Conservation (phyloP, 2,888 invertebrate species). For the Habrosyne pyritoides region DNA sequence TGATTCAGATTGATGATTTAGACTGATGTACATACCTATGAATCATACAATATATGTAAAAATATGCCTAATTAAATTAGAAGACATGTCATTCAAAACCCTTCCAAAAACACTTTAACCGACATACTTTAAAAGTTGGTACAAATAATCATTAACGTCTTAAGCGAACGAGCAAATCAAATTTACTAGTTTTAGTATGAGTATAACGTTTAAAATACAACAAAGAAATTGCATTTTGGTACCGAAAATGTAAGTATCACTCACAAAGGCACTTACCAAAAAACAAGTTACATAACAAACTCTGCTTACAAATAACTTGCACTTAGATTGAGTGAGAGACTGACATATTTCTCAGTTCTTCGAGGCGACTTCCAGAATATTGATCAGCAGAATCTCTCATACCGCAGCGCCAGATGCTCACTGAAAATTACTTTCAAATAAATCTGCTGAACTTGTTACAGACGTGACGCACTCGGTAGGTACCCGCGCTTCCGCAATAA, state of each 20-base stretch:
- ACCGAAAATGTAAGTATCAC: not conserved
- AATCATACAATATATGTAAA: no score
- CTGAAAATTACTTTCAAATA: constrained; percentile 81
- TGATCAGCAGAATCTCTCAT: constrained; percentile 79
- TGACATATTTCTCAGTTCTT: constrained; percentile 79
- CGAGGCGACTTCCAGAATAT: constrained; percentile 76
- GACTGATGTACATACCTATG: no score
- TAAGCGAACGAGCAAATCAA: not conserved
- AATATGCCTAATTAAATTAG: no score
- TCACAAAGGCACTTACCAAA: constrained; percentile 15
- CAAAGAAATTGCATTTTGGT: no score
- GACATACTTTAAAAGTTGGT: not conserved
- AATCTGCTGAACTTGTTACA: constrained; percentile 69
- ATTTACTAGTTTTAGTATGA: not conserved
- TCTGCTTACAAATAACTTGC: constrained; percentile 60
- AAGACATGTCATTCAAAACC: no score
- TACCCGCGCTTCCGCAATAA: constrained; percentile 26
- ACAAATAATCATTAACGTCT: not conserved
- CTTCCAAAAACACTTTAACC: not conserved
- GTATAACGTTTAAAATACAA: no score
- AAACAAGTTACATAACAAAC: constrained; percentile 42
- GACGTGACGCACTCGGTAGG: constrained; percentile 32
- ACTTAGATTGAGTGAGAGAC: constrained; percentile 71
- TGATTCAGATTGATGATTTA: no score
- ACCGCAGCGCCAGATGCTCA: constrained; percentile 79